phyloP scores from a whole-genome alignment of 1,140 invertebrate genomes.

The Heliconius eleuchia region DNA sequence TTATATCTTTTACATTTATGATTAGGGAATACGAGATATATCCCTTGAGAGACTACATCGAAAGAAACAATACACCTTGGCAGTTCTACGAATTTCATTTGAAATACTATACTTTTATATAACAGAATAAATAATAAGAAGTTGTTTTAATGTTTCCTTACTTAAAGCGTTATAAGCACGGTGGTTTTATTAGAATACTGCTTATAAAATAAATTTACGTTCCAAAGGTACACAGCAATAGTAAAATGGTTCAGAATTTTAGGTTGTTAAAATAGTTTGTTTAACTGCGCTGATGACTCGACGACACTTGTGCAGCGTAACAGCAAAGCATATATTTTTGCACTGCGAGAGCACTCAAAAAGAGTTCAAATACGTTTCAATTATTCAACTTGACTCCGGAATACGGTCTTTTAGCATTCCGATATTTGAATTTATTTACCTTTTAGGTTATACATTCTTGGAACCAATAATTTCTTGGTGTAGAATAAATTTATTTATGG shows the following conservation, averaged over 20 bases:
- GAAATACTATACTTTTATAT: not conserved
- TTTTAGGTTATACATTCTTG: conserved; percentile 2
- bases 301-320: conserved; percentile 14
- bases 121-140: not conserved
- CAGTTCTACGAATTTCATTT: conserved; percentile 2
- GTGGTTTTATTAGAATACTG: not conserved
- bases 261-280: conserved; percentile 15
- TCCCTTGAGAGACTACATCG: conserved; percentile 41
- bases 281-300: conserved; percentile 10
- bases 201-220: not conserved
- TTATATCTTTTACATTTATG: conserved; percentile 14
- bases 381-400: conserved; percentile 36
- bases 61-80: conserved; percentile 15
- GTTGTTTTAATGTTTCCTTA: not conserved
- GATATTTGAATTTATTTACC: conserved; percentile 24
- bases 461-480: not conserved
- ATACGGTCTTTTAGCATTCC: conserved; percentile 32
- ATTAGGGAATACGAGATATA: conserved; percentile 48
- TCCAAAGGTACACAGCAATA: not conserved
- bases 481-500: not conserved
- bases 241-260: not conserved
- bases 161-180: not conserved
- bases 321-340: conserved; percentile 36
- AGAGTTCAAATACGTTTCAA: conserved; percentile 33
- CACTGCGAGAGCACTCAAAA: conserved; percentile 33